Evolutionary conservation across 1,140 invertebrate species (phyloP).

Genomic region (Rhopalosiphum padi): DNA sequence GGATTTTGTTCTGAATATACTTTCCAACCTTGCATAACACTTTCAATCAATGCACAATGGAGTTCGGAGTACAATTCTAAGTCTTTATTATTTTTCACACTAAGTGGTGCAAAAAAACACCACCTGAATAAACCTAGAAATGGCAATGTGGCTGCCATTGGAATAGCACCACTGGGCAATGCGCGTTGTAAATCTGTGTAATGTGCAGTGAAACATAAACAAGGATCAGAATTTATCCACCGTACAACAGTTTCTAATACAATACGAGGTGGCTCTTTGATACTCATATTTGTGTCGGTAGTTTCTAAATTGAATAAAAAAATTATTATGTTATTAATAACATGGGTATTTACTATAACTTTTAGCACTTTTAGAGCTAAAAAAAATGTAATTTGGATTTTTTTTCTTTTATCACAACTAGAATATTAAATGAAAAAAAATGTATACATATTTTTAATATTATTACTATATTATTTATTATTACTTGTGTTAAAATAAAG

Average conservation of each 20-base stretch:
- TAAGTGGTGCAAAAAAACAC: constrained; percentile 73
- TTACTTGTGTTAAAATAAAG: constrained; percentile 68
- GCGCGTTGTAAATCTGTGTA: constrained; percentile 69
- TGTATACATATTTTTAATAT: neutral
- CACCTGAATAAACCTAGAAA: constrained; percentile 75
- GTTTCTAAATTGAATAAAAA: constrained; percentile 33
- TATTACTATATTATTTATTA: constrained; percentile 11
- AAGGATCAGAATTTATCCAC: constrained; percentile 59
- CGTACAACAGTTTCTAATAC: constrained; percentile 66
- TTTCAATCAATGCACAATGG: constrained; percentile 72
- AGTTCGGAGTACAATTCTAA: constrained; percentile 69
- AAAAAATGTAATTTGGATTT: neutral
- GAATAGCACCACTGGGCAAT: constrained; percentile 77
- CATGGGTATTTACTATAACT: neutral
- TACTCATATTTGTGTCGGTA: neutral
- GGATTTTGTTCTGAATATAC: constrained; percentile 39
- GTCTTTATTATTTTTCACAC: constrained; percentile 63
- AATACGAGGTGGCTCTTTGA: constrained; percentile 65
- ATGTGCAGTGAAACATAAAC: constrained; percentile 75
- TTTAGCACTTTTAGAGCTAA: neutral
- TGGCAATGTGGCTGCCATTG: constrained; percentile 83
- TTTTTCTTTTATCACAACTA: neutral
- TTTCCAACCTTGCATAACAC: constrained; percentile 65
- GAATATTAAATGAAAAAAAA: neutral
- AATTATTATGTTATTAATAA: neutral